Percentiles rank a stretch among this genome's conserved stretches.
Conservation (phyloP, 2,113 vertebrate species). For the Cyanistes caeruleus region DNA sequence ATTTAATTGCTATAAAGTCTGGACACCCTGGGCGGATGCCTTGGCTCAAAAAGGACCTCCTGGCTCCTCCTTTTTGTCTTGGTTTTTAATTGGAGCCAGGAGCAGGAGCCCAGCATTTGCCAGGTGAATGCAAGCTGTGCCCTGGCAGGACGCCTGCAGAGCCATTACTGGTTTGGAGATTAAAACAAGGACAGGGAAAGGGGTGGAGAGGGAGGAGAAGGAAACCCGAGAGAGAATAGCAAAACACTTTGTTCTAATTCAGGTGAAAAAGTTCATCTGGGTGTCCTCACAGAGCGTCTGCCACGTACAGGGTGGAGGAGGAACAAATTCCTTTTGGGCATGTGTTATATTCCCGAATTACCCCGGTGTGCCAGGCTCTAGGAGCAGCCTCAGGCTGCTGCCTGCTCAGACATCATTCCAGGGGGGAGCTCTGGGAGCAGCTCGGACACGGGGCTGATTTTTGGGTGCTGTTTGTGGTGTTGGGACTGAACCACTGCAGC, state of each 20-base stretch:
- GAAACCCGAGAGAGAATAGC: not conserved
- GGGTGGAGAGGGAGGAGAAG: not conserved
- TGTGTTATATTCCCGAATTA: not conserved
- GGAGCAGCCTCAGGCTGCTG: not conserved
- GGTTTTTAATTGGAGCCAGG: conserved; percentile 37
- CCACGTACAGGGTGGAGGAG: conserved; percentile 49
- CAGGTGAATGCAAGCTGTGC: conserved; percentile 32
- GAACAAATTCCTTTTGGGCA: not conserved
- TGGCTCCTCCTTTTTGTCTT: conserved; percentile 22
- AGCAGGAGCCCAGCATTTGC: conserved; percentile 33
- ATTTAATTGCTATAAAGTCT: conserved; percentile 32
- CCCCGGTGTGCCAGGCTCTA: not conserved
- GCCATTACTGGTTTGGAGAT: conserved; percentile 40
- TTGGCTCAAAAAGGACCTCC: conserved; percentile 38
- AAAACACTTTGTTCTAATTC: conserved; percentile 43
- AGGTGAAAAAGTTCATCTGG: conserved; percentile 29
- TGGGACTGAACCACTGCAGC: not conserved
- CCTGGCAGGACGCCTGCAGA: conserved; percentile 36
- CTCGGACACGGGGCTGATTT: not conserved
- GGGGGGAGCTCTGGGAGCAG: not conserved
- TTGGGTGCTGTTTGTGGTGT: not conserved
- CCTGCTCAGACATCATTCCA: not conserved
- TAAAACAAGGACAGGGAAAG: conserved; percentile 2
- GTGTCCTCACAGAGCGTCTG: not conserved
- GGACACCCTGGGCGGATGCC: conserved; percentile 25